A percentile compares a stretch with the other conserved stretches of the same genome.
Evolutionary conservation across 2,888 invertebrate species (phyloP).

Genomic region (Adelognathus sp.): DNA sequence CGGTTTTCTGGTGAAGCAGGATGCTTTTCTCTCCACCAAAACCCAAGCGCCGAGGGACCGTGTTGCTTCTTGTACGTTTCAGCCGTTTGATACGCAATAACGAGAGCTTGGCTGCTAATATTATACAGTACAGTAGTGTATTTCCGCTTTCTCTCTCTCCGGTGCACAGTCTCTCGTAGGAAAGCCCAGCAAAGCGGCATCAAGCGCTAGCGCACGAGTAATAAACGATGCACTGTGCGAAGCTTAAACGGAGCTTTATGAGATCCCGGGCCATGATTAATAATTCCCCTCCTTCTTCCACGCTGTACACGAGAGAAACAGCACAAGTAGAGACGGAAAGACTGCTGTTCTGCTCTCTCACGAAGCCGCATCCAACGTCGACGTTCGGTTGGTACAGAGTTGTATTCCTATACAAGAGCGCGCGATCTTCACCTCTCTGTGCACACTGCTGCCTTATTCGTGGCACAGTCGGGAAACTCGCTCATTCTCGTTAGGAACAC

Average conservation of each 20-base stretch:
- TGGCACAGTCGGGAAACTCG: constrained; percentile 23
- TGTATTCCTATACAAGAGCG: constrained; percentile 19
- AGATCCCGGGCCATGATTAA: constrained; percentile 78
- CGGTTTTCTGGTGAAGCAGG: neutral
- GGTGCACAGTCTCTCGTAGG: constrained; percentile 46
- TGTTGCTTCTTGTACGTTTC: constrained; percentile 14
- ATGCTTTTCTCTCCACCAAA: constrained; percentile 1
- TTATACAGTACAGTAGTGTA: constrained; percentile 62
- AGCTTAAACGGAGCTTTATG: constrained; percentile 78
- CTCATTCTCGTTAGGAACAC: constrained; percentile 38
- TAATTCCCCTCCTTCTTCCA: constrained; percentile 68
- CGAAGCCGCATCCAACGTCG: constrained; percentile 6
- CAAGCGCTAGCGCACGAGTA: constrained; percentile 63
- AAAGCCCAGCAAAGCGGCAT: constrained; percentile 61
- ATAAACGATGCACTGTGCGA: constrained; percentile 75
- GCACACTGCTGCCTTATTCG: constrained; percentile 3
- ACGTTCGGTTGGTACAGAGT: neutral
- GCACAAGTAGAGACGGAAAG: no score
- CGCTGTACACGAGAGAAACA: constrained; percentile 34
- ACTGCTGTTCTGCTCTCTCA: constrained; percentile 1
- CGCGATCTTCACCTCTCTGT: constrained; percentile 13
- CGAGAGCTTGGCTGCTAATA: constrained; percentile 16
- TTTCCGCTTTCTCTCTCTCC: constrained; percentile 58
- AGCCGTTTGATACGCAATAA: constrained; percentile 57
- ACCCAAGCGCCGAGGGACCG: neutral